Conservation (phyloP, 2,888 invertebrate species). For the Hypena proboscidalis region DNA sequence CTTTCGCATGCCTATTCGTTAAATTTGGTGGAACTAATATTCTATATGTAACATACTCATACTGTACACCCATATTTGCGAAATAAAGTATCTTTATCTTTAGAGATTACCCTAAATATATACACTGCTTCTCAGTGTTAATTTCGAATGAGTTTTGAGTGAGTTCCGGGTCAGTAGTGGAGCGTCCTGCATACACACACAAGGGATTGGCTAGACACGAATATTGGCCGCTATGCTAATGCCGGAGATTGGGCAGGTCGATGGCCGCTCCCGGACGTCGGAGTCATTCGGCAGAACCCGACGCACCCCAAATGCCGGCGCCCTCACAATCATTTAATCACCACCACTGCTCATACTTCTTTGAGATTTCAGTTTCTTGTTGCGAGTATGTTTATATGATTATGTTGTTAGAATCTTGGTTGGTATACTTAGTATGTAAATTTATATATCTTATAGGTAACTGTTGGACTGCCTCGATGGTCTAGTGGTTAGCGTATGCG, state of each 20-base stretch:
- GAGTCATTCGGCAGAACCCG: constrained; percentile 82
- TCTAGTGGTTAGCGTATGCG: too few relatives aligned
- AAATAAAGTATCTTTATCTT: too few relatives aligned
- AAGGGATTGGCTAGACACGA: constrained; percentile 70
- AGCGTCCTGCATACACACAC: constrained; percentile 52
- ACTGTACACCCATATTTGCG: too few relatives aligned
- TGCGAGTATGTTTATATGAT: too few relatives aligned
- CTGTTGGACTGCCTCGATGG: too few relatives aligned
- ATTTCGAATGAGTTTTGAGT: constrained; percentile 16
- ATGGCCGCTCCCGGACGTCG: constrained; percentile 83
- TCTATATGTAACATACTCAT: too few relatives aligned
- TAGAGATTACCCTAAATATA: too few relatives aligned
- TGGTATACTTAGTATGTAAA: too few relatives aligned
- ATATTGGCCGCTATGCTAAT: constrained; percentile 85
- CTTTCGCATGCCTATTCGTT: too few relatives aligned
- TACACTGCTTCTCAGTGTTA: not conserved
- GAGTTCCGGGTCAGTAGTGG: constrained; percentile 29
- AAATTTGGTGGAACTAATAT: too few relatives aligned
- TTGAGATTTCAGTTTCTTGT: constrained; percentile 19
- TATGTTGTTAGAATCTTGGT: too few relatives aligned
- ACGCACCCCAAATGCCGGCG: constrained; percentile 68
- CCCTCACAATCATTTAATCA: constrained; percentile 56
- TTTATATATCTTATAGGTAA: too few relatives aligned
- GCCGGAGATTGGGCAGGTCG: constrained; percentile 86
- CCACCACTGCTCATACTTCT: constrained; percentile 29